Conservation (phyloP, 2,797 vertebrate genomes). For the Buceros bicornis region DNA sequence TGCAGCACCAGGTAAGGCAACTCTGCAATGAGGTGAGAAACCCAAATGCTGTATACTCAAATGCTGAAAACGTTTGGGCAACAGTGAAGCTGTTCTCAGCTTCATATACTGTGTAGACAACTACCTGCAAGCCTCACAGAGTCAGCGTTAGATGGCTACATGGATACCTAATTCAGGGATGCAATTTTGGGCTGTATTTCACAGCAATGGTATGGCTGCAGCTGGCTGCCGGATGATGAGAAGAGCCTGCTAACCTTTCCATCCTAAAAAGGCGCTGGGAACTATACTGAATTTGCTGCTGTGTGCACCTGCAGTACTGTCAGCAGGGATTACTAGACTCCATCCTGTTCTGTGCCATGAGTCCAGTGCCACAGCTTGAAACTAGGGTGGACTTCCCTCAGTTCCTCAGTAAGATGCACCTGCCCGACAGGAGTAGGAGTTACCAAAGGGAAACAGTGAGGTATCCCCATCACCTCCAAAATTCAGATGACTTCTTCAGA, state of each 20-base stretch:
- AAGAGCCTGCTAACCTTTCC: not conserved
- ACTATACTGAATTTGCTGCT: not conserved
- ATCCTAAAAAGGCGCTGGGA: not conserved
- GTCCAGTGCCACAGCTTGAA: not conserved
- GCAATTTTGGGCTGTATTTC: not conserved
- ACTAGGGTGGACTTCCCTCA: not conserved
- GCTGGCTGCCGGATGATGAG: not conserved
- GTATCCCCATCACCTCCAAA: not conserved
- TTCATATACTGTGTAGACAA: fast-evolving
- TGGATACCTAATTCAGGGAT: not conserved
- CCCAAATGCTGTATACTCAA: not conserved
- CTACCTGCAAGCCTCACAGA: not conserved
- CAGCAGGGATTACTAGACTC: not conserved
- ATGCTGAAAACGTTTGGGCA: not conserved
- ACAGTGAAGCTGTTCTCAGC: not conserved
- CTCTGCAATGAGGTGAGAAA: not conserved
- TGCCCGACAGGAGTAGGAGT: not conserved
- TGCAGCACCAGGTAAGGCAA: not conserved
- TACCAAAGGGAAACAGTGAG: not conserved
- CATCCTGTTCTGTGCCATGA: not conserved
- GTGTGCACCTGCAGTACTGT: not conserved
- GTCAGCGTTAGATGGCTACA: not conserved
- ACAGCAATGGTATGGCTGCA: not conserved
- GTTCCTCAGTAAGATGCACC: not conserved
- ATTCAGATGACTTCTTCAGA: not conserved